Evolutionary conservation across 2,888 invertebrate genomes (phyloP), one percentile per base, ranked within the genome.

Genomic region (Pantelozetes paolii): DNA sequence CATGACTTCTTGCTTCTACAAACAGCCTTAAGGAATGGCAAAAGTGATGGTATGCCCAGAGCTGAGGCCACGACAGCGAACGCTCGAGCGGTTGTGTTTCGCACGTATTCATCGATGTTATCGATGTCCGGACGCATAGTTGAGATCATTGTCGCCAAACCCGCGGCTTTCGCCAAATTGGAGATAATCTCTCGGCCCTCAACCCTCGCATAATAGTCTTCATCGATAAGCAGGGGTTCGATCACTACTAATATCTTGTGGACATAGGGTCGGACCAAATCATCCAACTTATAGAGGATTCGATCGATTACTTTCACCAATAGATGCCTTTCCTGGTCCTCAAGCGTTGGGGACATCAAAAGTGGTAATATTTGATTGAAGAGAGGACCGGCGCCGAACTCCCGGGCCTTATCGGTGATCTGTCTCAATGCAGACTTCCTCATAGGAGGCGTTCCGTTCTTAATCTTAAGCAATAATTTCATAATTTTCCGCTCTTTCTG

Each of bases 1-100:
- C 99, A 99, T 0, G 96, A 97, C 83, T 99, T 99, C 85, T 99
- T 99, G 78, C 96, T 96, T 79, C 95, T 89, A 82, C 99, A 99
- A 2, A 99, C 99, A 72, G 99, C 98, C 84, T 98, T 99, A 79
- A 99, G 87, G 84, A 99, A 99, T 0, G 99, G 99, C 78, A 99
- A 84, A 9, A 99, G 85, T 0, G 97, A 96, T 9, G 99, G 99
- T 79, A 99, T 99, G 54, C 96, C 99, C 76, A 99, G 86, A 74
- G 99, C 98, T 1, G 98, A 99, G 1, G 99, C 99, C 0, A 99
- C 99, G 0, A 99, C 99, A n/a, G 99, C 99, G 83, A 99, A 99
- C 0, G 99, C 99, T 80, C 99, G 87, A 6, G 99, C 99, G 0
- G 99, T 99, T 0, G 99, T 99, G 83, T 99, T 99, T 81, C 99